phyloP scores from a whole-genome alignment of 1,140 invertebrate species.

The Bathynomus jamesi region DNA sequence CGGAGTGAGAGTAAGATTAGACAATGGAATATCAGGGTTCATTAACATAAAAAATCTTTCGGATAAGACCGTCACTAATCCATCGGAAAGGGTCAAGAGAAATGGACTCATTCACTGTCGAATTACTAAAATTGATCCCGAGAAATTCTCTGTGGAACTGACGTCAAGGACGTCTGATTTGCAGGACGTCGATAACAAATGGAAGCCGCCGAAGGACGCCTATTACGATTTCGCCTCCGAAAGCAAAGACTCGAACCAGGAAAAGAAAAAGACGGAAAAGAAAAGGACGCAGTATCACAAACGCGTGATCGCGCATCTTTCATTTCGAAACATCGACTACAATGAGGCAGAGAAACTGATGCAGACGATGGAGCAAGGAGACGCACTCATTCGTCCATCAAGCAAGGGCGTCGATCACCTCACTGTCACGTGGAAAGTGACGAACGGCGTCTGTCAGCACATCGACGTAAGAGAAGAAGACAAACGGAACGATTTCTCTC shows the following conservation, averaged over 20 bases:
- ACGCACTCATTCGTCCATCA: slow-evolving; percentile 90
- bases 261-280: slow-evolving; percentile 70
- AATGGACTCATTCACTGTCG: slow-evolving; percentile 85
- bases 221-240: slow-evolving; percentile 87
- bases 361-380: slow-evolving; percentile 87
- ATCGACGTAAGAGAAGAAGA: slow-evolving; percentile 92
- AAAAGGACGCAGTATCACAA: slow-evolving; percentile 77
- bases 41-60: slow-evolving; percentile 92
- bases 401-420: slow-evolving; percentile 91
- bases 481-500: slow-evolving; percentile 92
- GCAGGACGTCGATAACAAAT: slow-evolving; percentile 79
- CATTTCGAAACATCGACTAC: slow-evolving; percentile 94
- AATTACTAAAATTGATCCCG: slow-evolving; percentile 93
- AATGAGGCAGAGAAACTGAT: slow-evolving; percentile 85
- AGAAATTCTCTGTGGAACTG: slow-evolving; percentile 87
- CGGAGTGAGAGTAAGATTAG: slow-evolving; percentile 78
- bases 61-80: slow-evolving; percentile 86
- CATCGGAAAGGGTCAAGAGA: slow-evolving; percentile 76
- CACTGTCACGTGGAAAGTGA: slow-evolving; percentile 97
- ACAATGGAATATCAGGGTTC: slow-evolving; percentile 91
- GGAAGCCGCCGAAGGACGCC: slow-evolving; percentile 78
- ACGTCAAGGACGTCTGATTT: slow-evolving; percentile 91
- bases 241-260: slow-evolving; percentile 65
- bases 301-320: slow-evolving; percentile 93
- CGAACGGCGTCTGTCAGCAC: slow-evolving; percentile 88